Evolutionary conservation across 2,113 vertebrate species (phyloP).

Genomic region (Xiphophorus hellerii): DNA sequence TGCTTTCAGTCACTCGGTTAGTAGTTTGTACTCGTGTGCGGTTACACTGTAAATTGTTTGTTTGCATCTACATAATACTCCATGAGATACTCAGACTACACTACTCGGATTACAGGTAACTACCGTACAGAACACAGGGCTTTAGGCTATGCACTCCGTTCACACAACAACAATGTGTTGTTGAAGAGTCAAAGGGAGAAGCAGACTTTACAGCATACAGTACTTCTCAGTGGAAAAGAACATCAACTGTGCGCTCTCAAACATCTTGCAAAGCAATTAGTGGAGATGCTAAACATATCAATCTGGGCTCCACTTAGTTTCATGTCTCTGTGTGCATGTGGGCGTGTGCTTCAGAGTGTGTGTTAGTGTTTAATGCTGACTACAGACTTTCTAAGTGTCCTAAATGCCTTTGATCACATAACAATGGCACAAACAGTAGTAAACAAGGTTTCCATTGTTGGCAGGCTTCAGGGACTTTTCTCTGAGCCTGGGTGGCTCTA

Average conservation of each 20-base stretch:
- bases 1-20: conserved; percentile 34
- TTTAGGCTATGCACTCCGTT: conserved; percentile 43
- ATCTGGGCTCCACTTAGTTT: conserved; percentile 43
- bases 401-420: conserved; percentile 36
- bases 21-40: conserved; percentile 43
- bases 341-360: conserved; percentile 28
- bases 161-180: conserved; percentile 35
- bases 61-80: conserved; percentile 53
- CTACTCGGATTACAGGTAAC: conserved; percentile 68
- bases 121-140: conserved; percentile 64
- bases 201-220: conserved; percentile 40
- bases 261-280: conserved; percentile 70
- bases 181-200: conserved; percentile 34
- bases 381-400: conserved; percentile 33
- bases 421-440: conserved; percentile 54
- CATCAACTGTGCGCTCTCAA: conserved; percentile 41
- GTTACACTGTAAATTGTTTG: conserved; percentile 42
- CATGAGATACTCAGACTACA: conserved; percentile 52
- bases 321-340: conserved; percentile 16
- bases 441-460: conserved; percentile 49
- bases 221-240: conserved; percentile 43
- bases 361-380: conserved; percentile 39
- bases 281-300: conserved; percentile 63
- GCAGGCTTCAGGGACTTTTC: conserved; percentile 37
- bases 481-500: conserved; percentile 3